Percentiles rank a stretch among this genome's conserved stretches.
phyloP scores from a whole-genome alignment of 2,888 invertebrate genomes.

The Punctoribates punctum region DNA sequence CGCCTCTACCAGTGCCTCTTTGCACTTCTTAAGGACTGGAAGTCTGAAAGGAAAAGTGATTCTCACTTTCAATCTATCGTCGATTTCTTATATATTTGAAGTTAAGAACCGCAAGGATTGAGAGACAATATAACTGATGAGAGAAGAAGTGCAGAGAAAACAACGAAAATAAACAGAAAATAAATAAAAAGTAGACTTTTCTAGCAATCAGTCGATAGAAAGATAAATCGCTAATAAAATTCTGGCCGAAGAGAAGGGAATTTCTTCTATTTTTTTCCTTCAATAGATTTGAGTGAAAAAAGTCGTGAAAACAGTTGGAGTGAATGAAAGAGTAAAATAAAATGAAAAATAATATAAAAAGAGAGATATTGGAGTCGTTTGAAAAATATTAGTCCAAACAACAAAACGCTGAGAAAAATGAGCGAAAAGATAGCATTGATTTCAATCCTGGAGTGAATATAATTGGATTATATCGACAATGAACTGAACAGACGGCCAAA shows the following conservation, averaged over 20 bases:
- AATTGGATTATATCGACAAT: too few species aligned
- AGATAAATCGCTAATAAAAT: neutral
- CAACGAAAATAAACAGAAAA: neutral
- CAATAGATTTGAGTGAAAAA: too few species aligned
- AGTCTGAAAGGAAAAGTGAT: neutral
- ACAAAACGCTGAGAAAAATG: too few species aligned
- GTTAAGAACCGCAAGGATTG: slow-evolving; percentile 8
- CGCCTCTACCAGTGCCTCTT: neutral
- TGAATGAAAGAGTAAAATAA: too few species aligned
- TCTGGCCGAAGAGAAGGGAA: neutral
- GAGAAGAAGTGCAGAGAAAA: slow-evolving; percentile 7
- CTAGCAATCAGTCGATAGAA: neutral
- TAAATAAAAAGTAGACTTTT: neutral
- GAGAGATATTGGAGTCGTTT: too few species aligned
- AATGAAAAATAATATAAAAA: too few species aligned
- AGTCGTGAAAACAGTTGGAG: too few species aligned
- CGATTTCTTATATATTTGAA: neutral
- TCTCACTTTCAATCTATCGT: slow-evolving; percentile 16
- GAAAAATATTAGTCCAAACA: too few species aligned
- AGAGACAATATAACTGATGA: slow-evolving; percentile 10
- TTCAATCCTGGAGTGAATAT: too few species aligned
- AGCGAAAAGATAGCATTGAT: too few species aligned
- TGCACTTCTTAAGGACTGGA: neutral
- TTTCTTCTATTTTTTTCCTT: too few species aligned
- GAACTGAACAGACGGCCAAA: too few species aligned